These are phyloP conservation scores for Mormyrus lacerda DNA, from an alignment of 2,113 vertebrate species.

Conservation along the genomic window DNA sequence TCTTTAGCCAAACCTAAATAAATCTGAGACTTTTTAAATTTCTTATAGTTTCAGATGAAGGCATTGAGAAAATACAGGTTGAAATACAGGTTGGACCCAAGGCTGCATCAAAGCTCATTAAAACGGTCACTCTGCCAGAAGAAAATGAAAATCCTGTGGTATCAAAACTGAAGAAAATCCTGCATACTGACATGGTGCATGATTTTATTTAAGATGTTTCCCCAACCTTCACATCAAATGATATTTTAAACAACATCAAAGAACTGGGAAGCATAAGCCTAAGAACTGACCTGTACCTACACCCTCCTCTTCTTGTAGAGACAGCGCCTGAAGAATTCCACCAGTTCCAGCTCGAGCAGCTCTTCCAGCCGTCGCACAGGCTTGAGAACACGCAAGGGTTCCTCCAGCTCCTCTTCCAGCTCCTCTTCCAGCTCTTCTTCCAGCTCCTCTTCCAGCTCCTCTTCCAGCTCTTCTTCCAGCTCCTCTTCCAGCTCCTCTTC, in stretches of 20 bases:
- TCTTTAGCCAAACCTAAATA: neutral
- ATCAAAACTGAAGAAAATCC: conserved; percentile 64
- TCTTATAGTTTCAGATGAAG: conserved; percentile 48
- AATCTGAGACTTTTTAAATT: neutral
- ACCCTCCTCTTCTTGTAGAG: neutral
- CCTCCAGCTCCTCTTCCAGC: conserved; percentile 15
- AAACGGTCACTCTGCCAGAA: conserved; percentile 43
- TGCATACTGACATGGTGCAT: conserved; percentile 34
- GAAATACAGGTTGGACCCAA: conserved; percentile 63
- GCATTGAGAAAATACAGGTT: conserved; percentile 63
- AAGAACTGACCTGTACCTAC: neutral
- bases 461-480: conserved; percentile 30
- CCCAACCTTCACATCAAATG: neutral
- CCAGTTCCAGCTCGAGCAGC: conserved; percentile 31
- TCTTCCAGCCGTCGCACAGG: conserved; percentile 22
- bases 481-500: neutral
- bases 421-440: conserved; percentile 23
- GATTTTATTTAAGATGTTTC: neutral
- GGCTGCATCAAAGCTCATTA: conserved; percentile 59
- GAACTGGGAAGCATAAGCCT: neutral
- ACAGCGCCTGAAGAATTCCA: conserved; percentile 21
- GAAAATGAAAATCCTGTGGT: conserved; percentile 33
- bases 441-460: conserved; percentile 17
- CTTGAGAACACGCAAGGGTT: no score
- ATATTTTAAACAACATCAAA: neutral